Conservation (phyloP, 2,888 invertebrate genomes). For the Cynaeus angustus region DNA sequence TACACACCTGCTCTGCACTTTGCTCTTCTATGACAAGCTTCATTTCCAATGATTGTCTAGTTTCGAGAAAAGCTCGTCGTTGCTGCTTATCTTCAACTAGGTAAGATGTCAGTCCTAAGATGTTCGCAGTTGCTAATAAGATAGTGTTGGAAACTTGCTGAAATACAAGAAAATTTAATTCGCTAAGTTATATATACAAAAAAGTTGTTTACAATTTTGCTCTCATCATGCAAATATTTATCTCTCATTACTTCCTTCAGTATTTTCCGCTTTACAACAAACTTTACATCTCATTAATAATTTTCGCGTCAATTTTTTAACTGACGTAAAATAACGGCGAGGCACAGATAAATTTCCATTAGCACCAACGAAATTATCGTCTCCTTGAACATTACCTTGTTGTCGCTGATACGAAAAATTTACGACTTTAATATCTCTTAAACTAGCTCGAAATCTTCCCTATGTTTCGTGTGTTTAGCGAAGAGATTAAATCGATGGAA, state of each 20-base stretch:
- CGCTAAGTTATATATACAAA: neutral
- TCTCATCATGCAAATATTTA: constrained; percentile 1
- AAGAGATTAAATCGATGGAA: constrained; percentile 23
- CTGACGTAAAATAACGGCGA: neutral
- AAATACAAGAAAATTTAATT: constrained; percentile 18
- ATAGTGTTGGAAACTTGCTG: constrained; percentile 84
- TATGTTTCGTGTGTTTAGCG: neutral
- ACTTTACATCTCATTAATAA: constrained; percentile 6
- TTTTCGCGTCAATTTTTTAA: neutral
- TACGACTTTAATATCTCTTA: constrained; percentile 16
- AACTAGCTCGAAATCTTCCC: constrained; percentile 12
- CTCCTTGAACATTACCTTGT: neutral
- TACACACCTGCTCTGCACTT: constrained; percentile 88
- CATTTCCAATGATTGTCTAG: constrained; percentile 91
- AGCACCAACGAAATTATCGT: neutral
- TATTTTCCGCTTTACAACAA: no score
- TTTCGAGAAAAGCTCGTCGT: constrained; percentile 90
- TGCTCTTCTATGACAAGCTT: constrained; percentile 95
- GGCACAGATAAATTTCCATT: neutral
- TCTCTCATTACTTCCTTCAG: neutral
- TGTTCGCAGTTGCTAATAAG: constrained; percentile 81
- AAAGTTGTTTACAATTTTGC: neutral
- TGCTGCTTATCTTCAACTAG: constrained; percentile 90
- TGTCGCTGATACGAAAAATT: constrained; percentile 24
- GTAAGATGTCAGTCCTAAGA: constrained; percentile 84